Percentiles rank a stretch among this genome's conserved stretches.
Evolutionary conservation across 2,888 invertebrate genomes (phyloP).

Genomic region (Schizaphis graminum): DNA sequence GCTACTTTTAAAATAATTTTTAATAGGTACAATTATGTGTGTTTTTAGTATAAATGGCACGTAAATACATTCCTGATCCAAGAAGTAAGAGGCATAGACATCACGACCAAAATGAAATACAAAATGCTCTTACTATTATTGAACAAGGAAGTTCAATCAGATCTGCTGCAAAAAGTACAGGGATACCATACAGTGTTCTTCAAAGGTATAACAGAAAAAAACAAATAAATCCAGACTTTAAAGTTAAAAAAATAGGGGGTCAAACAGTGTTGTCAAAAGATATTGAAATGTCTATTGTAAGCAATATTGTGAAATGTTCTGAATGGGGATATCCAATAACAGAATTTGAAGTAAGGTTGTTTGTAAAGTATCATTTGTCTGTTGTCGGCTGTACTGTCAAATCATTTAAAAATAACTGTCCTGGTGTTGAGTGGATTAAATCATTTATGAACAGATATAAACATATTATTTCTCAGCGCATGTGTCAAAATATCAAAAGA

Average conservation of each 20-base stretch:
- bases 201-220: slow-evolving; percentile 39
- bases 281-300: slow-evolving; percentile 55
- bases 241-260: slow-evolving; percentile 56
- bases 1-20: too few species aligned
- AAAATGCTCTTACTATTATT: too few species aligned
- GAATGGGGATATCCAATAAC: slow-evolving; percentile 67
- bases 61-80: too few species aligned
- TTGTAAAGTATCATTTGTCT: slow-evolving; percentile 64
- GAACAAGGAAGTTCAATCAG: background rate
- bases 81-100: too few species aligned
- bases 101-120: too few species aligned
- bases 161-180: background rate
- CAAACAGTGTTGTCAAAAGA: slow-evolving; percentile 57
- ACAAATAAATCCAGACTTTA: background rate
- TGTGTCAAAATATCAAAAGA: slow-evolving; percentile 67
- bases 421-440: slow-evolving; percentile 56
- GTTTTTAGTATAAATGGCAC: too few species aligned
- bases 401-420: slow-evolving; percentile 63
- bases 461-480: slow-evolving; percentile 52
- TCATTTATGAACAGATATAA: slow-evolving; percentile 63
- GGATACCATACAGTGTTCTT: background rate
- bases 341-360: slow-evolving; percentile 64
- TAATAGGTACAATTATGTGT: too few species aligned
- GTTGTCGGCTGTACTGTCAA: slow-evolving; percentile 46
- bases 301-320: slow-evolving; percentile 60